Conservation (phyloP, 2,888 invertebrate species). For the Poecilus cupreus region DNA sequence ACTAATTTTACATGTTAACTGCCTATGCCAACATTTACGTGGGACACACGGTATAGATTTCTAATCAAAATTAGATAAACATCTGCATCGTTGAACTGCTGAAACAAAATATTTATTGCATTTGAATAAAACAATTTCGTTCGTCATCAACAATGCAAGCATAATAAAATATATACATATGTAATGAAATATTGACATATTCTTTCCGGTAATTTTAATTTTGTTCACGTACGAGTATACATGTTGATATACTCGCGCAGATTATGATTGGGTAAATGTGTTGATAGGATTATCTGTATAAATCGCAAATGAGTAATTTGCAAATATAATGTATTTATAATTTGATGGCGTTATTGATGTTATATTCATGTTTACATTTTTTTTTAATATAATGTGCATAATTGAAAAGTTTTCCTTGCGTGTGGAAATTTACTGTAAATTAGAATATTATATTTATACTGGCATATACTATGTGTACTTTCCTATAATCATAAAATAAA, state of each 20-base stretch:
- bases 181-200: background rate
- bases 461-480: no score
- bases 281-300: constrained; percentile 36
- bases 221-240: background rate
- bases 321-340: constrained; percentile 39
- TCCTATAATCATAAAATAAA: no score
- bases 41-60: no score
- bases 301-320: constrained; percentile 43
- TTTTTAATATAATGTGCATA: constrained; percentile 4
- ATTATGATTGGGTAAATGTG: constrained; percentile 34
- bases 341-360: constrained; percentile 13
- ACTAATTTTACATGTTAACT: no score
- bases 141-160: background rate
- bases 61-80: no score
- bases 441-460: no score
- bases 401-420: background rate
- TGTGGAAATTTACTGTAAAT: background rate
- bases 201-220: background rate
- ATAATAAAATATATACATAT: background rate
- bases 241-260: constrained; percentile 13
- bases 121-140: no score
- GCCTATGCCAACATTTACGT: no score
- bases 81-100: no score
- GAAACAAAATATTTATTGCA: no score
- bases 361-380: background rate